Evolutionary conservation across 2,797 vertebrate species (phyloP).

Genomic region (Eulemur albifrons): DNA sequence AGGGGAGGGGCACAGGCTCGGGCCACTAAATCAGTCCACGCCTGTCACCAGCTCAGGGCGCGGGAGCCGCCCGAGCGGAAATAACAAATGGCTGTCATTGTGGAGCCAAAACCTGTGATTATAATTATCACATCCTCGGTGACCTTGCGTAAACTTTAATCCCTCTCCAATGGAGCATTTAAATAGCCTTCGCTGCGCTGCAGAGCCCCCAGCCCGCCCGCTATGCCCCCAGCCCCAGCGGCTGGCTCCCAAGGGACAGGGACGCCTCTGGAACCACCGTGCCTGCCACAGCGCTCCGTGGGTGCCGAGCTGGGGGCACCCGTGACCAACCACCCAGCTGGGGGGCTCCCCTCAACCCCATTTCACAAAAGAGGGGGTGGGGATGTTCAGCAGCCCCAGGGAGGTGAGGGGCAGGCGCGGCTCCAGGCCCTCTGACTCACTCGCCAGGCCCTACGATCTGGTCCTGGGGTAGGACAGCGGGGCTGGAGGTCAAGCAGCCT

Average conservation of each 20-base stretch:
- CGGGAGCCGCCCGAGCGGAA: constrained; percentile 97
- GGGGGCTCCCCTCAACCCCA: not conserved
- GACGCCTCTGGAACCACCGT: not conserved
- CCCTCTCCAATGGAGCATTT: constrained; percentile 99
- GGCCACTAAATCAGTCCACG: constrained; percentile 98
- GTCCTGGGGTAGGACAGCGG: not conserved
- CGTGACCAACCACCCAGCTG: not conserved
- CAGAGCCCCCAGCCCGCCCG: constrained; percentile 83
- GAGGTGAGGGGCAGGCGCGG: fast-evolving
- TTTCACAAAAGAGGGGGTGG: too few relatives aligned
- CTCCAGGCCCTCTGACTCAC: not conserved
- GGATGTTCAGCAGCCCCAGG: not conserved
- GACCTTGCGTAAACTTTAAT: constrained; percentile 99
- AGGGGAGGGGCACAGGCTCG: constrained; percentile 62
- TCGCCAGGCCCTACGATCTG: not conserved
- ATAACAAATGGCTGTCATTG: constrained; percentile 99
- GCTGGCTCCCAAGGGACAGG: constrained; percentile 29
- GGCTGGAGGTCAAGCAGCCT: not conserved
- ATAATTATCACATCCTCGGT: constrained; percentile 99
- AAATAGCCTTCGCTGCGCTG: constrained; percentile 93
- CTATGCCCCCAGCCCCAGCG: constrained; percentile 65
- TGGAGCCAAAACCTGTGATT: constrained; percentile 99
- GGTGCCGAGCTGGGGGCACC: not conserved
- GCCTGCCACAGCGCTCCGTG: not conserved
- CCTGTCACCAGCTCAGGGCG: constrained; percentile 97